Base-by-base conservation (phyloP, 2,113 vertebrate genomes). In the Melanerpes formicivorus region DNA sequence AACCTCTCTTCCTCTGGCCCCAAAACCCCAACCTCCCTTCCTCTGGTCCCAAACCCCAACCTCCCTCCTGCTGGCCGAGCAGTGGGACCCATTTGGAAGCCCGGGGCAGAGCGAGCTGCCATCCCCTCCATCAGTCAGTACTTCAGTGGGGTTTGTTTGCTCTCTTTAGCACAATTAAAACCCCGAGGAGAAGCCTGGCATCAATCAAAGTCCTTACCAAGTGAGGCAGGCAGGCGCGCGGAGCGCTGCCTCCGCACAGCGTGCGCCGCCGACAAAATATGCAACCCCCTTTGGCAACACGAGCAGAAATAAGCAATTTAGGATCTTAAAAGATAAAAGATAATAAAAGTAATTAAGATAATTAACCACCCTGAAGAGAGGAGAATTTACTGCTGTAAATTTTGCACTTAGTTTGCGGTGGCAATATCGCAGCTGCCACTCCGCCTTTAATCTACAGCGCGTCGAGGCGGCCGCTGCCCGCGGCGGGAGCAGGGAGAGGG, bases 291-390 rank as follows among this genome's bases (percentile, higher is more conserved):
- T 98, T 98, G 97, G 98, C 98, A 91, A 98, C 97, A 97, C 94
- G 93, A 97, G 97, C 95, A 97, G 97, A 97, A 97, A 98, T 95
- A 97, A 97, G 97, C 98, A 97, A 98, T 98, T 98, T 98, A 97
- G 97, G 97, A 98, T 98, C 97, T 97, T 98, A 96, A 97, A 97
- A 98, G 97, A 98, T 97, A 98, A 98, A 98, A 98, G 97, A 98
- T 98, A 98, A 98, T 98, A 98, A 98, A 98, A 98, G 98, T 98
- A 98, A 98, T 98, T 98, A 98, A 98, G 97, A 98, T 98, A 98
- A 98, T 98, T 98, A 98, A 98, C 98, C 97, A 97, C 97, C 98
- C 98, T 95, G 98, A 98, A 98, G 98, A 98, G 97, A 97, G 98
- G 97, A 98, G 97, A 97, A 98, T 97, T 97, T 96, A 97, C 97